A percentile compares a stretch with the other conserved stretches of the same genome.
Conservation (phyloP, 2,113 vertebrate species). For the Pangasianodon gigas region DNA sequence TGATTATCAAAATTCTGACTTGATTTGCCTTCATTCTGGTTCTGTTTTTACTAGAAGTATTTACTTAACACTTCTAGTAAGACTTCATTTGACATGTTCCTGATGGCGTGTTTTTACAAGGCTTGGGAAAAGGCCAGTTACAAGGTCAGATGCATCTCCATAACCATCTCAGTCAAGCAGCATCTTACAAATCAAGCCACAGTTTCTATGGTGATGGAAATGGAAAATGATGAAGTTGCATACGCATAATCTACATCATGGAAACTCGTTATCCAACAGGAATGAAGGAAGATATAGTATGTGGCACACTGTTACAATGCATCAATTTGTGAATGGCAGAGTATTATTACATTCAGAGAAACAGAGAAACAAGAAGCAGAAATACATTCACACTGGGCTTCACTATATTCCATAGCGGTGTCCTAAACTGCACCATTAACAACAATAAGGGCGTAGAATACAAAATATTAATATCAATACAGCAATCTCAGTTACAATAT, state of each 20-base stretch:
- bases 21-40: constrained; percentile 14
- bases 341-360: not conserved
- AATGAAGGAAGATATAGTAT: not conserved
- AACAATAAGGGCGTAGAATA: constrained; percentile 4
- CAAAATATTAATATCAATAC: not conserved
- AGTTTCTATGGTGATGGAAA: constrained; percentile 46
- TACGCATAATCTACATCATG: constrained; percentile 6
- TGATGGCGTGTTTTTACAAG: constrained; percentile 20
- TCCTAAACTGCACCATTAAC: constrained; percentile 11
- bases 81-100: constrained; percentile 37
- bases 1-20: not conserved
- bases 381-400: constrained; percentile 22
- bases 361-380: not conserved
- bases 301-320: constrained; percentile 7
- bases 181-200: constrained; percentile 24
- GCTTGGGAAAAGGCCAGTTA: constrained; percentile 19
- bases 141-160: constrained; percentile 32
- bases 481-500: constrained; percentile 5
- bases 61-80: constrained; percentile 25
- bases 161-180: constrained; percentile 24
- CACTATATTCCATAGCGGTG: not conserved
- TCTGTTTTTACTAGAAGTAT: not conserved
- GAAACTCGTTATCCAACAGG: not conserved
- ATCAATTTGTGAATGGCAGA: not conserved
- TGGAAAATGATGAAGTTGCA: constrained; percentile 21